These are phyloP conservation scores for Saxicola maurus DNA, from an alignment of 2,797 vertebrate genomes.

Conservation along the genomic window DNA sequence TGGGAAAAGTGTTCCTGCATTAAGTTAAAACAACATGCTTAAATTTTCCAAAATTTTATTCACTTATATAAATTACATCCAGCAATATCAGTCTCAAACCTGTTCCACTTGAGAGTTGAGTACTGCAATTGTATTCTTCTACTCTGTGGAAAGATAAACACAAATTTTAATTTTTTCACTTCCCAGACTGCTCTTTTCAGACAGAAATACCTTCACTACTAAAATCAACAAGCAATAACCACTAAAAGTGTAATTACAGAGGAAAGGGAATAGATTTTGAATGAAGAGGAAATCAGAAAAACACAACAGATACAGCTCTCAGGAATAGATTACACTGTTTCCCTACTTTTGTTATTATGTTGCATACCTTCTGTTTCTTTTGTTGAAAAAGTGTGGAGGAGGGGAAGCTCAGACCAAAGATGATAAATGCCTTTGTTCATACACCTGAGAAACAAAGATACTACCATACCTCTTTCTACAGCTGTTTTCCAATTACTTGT, in stretches of 20 bases:
- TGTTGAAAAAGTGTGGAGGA: not conserved
- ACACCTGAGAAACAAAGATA: not conserved
- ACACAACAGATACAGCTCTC: accelerated
- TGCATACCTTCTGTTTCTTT: not conserved
- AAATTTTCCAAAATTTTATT: not conserved
- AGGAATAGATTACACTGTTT: not conserved
- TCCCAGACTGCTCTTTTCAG: not conserved
- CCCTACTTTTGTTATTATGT: not conserved
- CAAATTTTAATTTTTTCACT: not conserved
- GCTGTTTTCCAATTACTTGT: not conserved
- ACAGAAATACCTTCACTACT: not conserved
- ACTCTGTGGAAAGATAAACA: not conserved
- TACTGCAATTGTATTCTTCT: not conserved
- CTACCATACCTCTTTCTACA: not conserved
- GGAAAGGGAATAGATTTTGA: not conserved
- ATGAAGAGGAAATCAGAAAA: not conserved
- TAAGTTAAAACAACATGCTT: not conserved
- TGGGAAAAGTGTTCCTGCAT: not conserved
- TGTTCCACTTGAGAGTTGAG: not conserved
- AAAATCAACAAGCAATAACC: not conserved
- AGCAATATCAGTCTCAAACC: not conserved
- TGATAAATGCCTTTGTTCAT: not conserved
- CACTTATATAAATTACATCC: not conserved
- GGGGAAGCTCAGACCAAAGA: not conserved
- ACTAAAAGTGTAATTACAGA: not conserved